Evolutionary conservation across 2,888 invertebrate species (phyloP).

Genomic region (Agrypnus murinus): DNA sequence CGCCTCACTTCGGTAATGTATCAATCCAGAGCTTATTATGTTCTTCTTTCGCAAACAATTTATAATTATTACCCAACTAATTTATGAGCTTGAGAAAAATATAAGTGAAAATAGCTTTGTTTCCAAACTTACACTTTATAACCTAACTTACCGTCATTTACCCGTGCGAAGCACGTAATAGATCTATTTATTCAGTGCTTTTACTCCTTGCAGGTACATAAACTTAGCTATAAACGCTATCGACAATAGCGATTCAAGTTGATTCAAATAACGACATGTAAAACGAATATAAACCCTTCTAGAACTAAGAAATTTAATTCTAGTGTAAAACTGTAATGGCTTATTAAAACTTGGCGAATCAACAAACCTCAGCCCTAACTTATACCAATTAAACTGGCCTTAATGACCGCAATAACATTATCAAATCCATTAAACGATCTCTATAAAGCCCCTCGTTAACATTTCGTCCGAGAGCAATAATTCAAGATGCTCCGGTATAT

Average conservation of each 20-base stretch:
- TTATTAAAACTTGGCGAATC: constrained; percentile 62
- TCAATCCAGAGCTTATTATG: not conserved
- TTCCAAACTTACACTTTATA: too few species aligned
- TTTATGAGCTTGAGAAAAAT: too few species aligned
- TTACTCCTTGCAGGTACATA: constrained; percentile 10
- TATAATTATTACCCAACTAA: too few species aligned
- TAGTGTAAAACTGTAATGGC: constrained; percentile 59
- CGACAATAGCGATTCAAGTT: constrained; percentile 26
- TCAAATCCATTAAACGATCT: constrained; percentile 62
- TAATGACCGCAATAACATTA: constrained; percentile 63
- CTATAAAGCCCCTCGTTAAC: constrained; percentile 53
- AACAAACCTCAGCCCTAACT: constrained; percentile 59
- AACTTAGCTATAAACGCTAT: constrained; percentile 30
- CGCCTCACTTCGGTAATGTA: not conserved
- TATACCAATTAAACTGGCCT: constrained; percentile 60
- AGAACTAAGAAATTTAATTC: constrained; percentile 49
- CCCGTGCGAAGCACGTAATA: constrained; percentile 15
- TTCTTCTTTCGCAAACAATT: too few species aligned
- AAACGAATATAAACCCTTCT: constrained; percentile 26
- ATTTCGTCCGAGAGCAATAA: constrained; percentile 51
- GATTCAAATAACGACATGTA: constrained; percentile 32
- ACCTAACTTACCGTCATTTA: too few species aligned
- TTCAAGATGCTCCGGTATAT: constrained; percentile 45
- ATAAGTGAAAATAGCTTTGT: too few species aligned
- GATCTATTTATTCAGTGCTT: constrained; percentile 28